phyloP scores from a whole-genome alignment of 2,113 vertebrate genomes.

The Carlito syrichta region DNA sequence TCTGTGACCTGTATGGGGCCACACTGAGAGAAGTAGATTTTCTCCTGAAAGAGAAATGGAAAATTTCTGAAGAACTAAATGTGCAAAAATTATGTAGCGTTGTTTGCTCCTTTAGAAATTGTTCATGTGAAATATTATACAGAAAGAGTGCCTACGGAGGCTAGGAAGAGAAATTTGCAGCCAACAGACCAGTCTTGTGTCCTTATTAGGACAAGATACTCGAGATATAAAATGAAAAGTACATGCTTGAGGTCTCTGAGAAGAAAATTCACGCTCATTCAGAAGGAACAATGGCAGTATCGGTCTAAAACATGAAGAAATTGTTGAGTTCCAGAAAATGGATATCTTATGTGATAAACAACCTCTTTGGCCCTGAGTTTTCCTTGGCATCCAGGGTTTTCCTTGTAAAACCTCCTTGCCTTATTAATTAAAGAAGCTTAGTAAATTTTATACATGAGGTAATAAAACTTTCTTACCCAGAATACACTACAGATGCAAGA shows the following conservation, averaged over 20 bases:
- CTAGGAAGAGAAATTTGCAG: background rate
- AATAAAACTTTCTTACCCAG: background rate
- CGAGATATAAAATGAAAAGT: background rate
- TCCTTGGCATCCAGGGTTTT: background rate
- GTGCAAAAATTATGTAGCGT: background rate
- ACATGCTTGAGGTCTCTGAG: background rate
- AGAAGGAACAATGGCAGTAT: background rate
- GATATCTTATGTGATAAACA: background rate
- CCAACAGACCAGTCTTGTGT: background rate
- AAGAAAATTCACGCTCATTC: background rate
- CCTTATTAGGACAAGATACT: background rate
- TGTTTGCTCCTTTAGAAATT: background rate
- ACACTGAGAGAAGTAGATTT: background rate
- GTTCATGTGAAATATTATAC: background rate
- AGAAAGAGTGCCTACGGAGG: background rate
- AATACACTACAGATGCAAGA: background rate
- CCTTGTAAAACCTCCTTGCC: background rate
- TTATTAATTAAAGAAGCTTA: background rate
- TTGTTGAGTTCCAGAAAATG: background rate
- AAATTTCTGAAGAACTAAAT: background rate
- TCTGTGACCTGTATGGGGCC: background rate
- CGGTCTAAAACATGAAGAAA: background rate
- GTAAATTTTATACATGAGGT: rapidly evolving
- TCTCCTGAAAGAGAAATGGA: background rate
- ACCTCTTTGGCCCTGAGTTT: background rate